phyloP scores from a whole-genome alignment of 2,888 invertebrate species.

The Gastracanthus pulcherrimus region DNA sequence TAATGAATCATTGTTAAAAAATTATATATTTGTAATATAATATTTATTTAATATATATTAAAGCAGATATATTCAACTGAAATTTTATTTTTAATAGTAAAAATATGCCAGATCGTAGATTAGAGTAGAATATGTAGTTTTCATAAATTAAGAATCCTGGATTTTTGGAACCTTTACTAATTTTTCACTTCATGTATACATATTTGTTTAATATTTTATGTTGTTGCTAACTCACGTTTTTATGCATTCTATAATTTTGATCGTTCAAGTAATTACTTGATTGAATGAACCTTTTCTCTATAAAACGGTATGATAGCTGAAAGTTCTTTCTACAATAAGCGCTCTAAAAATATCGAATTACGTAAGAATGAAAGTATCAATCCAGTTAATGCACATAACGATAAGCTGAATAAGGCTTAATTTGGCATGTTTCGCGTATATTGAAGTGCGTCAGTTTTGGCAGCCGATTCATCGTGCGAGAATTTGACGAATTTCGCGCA shows the following conservation, averaged over 20 bases:
- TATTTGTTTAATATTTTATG: too few species aligned
- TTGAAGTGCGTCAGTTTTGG: neutral
- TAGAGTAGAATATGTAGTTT: constrained; percentile 29
- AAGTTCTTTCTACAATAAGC: too few species aligned
- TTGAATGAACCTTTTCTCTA: too few species aligned
- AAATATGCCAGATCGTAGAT: constrained; percentile 31
- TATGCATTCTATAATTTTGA: too few species aligned
- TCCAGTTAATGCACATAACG: too few species aligned
- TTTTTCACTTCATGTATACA: neutral
- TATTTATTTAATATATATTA: constrained; percentile 45
- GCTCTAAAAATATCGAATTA: too few species aligned
- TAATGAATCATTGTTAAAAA: constrained; percentile 21
- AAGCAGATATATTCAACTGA: constrained; percentile 20
- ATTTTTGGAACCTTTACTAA: neutral
- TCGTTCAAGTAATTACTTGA: too few species aligned
- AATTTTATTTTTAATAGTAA: constrained; percentile 40
- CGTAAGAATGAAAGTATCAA: too few species aligned
- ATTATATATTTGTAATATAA: constrained; percentile 39
- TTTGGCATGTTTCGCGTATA: neutral
- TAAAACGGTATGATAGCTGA: too few species aligned
- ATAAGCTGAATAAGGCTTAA: neutral
- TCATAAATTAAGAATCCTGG: neutral
- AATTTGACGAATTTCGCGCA: constrained; percentile 17
- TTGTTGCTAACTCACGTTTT: too few species aligned
- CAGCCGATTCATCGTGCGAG: constrained; percentile 1